phyloP scores from a whole-genome alignment of 92 coral and sea anemone genomes.

The Palythoa caribaeorum region DNA sequence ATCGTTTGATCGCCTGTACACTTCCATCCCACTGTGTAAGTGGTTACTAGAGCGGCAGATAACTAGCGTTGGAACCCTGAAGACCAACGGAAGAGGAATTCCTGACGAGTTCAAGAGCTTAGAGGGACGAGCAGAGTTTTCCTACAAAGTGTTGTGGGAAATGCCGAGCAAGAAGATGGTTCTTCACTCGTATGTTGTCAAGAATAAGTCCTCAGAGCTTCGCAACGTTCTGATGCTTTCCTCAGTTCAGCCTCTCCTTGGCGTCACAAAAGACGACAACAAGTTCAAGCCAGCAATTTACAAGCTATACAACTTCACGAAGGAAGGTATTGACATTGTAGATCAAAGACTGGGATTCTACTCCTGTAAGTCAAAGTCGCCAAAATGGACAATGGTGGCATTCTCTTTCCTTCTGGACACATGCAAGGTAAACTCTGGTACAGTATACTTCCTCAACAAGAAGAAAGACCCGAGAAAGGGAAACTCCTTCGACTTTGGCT shows the following conservation, averaged over 20 bases:
- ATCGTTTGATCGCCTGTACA: slow-evolving; percentile 4
- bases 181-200: slow-evolving; percentile 52
- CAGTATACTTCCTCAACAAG: background rate
- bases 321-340: slow-evolving; percentile 39
- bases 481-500: background rate
- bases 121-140: slow-evolving; percentile 8
- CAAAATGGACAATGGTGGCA: slow-evolving; percentile 50
- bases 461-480: slow-evolving; percentile 6
- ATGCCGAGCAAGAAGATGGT: slow-evolving; percentile 27
- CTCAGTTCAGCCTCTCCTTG: slow-evolving; percentile 37
- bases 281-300: slow-evolving; percentile 33
- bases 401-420: slow-evolving; percentile 49
- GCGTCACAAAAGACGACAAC: slow-evolving; percentile 45
- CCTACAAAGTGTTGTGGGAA: slow-evolving; percentile 31
- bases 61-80: slow-evolving; percentile 44
- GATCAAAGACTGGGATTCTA: slow-evolving; percentile 37
- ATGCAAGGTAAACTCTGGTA: slow-evolving; percentile 27
- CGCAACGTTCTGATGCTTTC: slow-evolving; percentile 51
- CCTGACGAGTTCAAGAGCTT: slow-evolving; percentile 41
- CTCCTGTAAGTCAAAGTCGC: slow-evolving; percentile 43
- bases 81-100: slow-evolving; percentile 54
- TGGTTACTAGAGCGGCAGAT: slow-evolving; percentile 34
- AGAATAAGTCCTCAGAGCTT: slow-evolving; percentile 21
- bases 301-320: slow-evolving; percentile 57
- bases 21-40: slow-evolving; percentile 1